Percentiles rank a stretch among this genome's conserved stretches.
Conservation (phyloP, 2,797 vertebrate genomes). For the Dromococcyx pavoninus region DNA sequence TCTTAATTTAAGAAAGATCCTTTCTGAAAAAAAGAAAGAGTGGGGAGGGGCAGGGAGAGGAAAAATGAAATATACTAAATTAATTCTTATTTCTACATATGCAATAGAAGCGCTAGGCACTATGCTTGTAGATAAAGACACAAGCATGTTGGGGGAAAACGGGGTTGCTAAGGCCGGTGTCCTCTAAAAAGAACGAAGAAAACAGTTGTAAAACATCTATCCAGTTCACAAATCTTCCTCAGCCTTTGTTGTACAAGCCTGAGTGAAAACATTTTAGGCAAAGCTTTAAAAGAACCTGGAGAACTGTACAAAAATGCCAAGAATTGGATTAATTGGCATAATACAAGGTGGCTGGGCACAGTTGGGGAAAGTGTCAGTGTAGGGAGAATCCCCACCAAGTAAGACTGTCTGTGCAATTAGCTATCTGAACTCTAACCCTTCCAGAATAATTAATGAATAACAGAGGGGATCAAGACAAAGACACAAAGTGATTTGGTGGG, state of each 20-base stretch:
- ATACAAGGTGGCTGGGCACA: slow-evolving; percentile 95
- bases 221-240: slow-evolving; percentile 31
- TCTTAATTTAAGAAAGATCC: background rate
- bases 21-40: background rate
- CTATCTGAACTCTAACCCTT: slow-evolving; percentile 95
- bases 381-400: slow-evolving; percentile 92
- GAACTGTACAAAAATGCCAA: slow-evolving; percentile 84
- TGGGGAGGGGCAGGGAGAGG: background rate
- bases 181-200: background rate
- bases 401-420: slow-evolving; percentile 95
- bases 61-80: background rate
- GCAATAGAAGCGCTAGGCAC: background rate
- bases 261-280: slow-evolving; percentile 74
- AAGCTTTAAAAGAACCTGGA: slow-evolving; percentile 76
- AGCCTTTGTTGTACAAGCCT: slow-evolving; percentile 43
- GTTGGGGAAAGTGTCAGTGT: slow-evolving; percentile 90
- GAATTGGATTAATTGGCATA: slow-evolving; percentile 98
- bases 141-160: background rate
- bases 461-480: slow-evolving; percentile 99
- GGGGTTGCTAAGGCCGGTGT: background rate
- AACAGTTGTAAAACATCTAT: background rate
- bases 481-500: slow-evolving; percentile 92
- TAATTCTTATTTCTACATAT: background rate
- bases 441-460: slow-evolving; percentile 99
- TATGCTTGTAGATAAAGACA: background rate